Percentiles rank a stretch among this genome's conserved stretches.
Evolutionary conservation across 2,888 invertebrate genomes (phyloP).

Genomic region (Drosophila mimica): DNA sequence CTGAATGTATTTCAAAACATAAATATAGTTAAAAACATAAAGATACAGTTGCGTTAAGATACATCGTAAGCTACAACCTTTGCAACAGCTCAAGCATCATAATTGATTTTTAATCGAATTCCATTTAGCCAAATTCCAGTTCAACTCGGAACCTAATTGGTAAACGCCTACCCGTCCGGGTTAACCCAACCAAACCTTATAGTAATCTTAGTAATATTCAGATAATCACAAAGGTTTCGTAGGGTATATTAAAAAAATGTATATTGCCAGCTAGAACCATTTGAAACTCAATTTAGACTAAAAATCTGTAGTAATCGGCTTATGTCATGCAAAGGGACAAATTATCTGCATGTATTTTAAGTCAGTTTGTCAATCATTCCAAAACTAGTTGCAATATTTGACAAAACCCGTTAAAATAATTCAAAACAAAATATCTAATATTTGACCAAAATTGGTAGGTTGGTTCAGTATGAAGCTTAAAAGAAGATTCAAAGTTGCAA

Average conservation of each 20-base stretch:
- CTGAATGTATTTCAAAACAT: not conserved
- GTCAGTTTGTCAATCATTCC: slow-evolving; percentile 3
- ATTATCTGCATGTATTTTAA: not conserved
- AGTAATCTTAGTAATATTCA: not conserved
- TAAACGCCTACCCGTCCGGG: not conserved
- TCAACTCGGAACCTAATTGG: not conserved
- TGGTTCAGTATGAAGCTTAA: not conserved
- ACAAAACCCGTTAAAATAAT: not conserved
- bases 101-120: not conserved
- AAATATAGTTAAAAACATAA: not conserved
- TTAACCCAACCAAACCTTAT: not conserved
- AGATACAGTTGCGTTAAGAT: not conserved
- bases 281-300: not conserved
- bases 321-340: not conserved
- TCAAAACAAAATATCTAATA: not conserved
- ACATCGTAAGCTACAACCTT: not conserved
- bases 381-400: not conserved
- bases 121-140: not conserved
- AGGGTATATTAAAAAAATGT: not conserved
- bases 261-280: not conserved
- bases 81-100: not conserved
- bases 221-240: not conserved
- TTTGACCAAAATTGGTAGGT: not conserved
- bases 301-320: slow-evolving; percentile 2
- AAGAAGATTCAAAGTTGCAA: not conserved